Base-by-base conservation (phyloP, 1,140 invertebrate genomes). In the Temnothorax longispinosus region DNA sequence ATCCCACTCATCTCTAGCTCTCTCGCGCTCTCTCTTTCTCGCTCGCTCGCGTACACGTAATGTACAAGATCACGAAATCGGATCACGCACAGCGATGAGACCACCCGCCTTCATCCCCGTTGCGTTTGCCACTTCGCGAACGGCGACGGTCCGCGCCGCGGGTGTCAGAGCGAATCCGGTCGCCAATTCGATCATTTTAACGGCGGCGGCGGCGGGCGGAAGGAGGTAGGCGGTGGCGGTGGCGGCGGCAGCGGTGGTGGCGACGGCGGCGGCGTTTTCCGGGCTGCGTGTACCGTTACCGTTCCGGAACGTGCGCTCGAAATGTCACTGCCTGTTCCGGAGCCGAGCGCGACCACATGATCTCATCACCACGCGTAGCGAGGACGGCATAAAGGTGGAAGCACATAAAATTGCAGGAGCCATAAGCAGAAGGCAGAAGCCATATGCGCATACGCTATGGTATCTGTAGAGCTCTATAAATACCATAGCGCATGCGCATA, bases 321-420 rank as follows among this genome's bases (percentile, higher is more conserved):
- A 74, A 47, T 82, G 47, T 89, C 86, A 89, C 86, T 85, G 76
- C 88, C 56, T 82, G 38, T 52, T 69, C 35, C 56, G 60, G 13
- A 58, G 54, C n/a, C 4, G 27, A 44, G 54, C 69, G 76, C 21
- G 80, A 82, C 67, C 80, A 72, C 80, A 82, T 82, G 80, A 82
- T 72, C 44, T 72, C 67, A 82, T 7, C 27, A 67, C n/a, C n/a
- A n/a, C n/a, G 15, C 11, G 21, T n/a, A n/a, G 7, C 65, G 8
- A 52, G 11, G 41, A 27, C 54, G n/a, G 18, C 77, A 86, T n/a
- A n/a, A n/a, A n/a, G n/a, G n/a, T n/a, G n/a, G n/a, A n/a, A n/a
- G n/a, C n/a, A n/a, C n/a, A n/a, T n/a, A n/a, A n/a, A n/a, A n/a
- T n/a, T n/a, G n/a, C n/a, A n/a, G n/a, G n/a, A n/a, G n/a, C n/a